phyloP scores from a whole-genome alignment of 2,797 vertebrate species.

The Hippopotamyrus pictus region DNA sequence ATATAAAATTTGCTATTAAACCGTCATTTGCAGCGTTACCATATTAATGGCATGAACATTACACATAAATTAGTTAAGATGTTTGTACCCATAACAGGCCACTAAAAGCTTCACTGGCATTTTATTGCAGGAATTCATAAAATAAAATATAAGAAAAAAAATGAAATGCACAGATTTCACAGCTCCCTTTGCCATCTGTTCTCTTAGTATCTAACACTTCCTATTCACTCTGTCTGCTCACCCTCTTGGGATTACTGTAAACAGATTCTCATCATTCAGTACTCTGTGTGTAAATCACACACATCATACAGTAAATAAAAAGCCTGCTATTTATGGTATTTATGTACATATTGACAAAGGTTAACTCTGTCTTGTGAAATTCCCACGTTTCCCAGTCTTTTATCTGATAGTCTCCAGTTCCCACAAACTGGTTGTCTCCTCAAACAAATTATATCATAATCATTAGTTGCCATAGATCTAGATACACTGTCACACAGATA shows the following conservation, averaged over 20 bases:
- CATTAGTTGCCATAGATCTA: neutral
- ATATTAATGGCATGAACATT: neutral
- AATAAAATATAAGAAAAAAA: neutral
- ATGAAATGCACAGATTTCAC: neutral
- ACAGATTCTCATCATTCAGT: neutral
- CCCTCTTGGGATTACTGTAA: neutral
- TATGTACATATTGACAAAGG: neutral
- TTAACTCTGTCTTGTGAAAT: neutral
- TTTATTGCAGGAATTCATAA: slow-evolving; percentile 1
- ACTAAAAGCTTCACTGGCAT: neutral
- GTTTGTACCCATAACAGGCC: neutral
- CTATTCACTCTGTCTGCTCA: neutral
- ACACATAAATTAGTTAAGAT: neutral
- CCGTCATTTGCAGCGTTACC: neutral
- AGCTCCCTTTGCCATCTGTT: neutral
- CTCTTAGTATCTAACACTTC: neutral
- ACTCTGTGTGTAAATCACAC: neutral
- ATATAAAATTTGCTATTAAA: neutral
- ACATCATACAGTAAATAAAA: neutral
- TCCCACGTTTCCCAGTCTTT: neutral
- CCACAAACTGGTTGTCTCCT: neutral
- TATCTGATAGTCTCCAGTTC: neutral
- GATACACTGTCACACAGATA: neutral
- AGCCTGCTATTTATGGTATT: neutral
- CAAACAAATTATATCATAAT: neutral